Conservation (phyloP, 2,113 vertebrate species). For the Actenoides lindsayi region DNA sequence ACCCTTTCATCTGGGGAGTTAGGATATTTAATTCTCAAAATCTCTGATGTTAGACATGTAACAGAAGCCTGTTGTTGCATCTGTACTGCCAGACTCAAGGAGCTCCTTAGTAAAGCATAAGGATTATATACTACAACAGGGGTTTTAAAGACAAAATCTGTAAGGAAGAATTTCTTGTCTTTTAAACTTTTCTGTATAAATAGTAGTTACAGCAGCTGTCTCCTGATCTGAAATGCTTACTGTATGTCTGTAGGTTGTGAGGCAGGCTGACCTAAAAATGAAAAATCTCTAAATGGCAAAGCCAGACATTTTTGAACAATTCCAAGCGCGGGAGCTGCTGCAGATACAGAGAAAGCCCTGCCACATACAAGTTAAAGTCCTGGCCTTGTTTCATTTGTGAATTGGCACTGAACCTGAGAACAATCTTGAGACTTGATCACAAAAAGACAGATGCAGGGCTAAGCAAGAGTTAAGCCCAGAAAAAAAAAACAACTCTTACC, state of each 20-base stretch:
- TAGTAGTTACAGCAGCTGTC: neutral
- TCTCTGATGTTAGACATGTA: neutral
- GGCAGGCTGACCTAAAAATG: constrained; percentile 37
- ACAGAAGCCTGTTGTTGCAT: neutral
- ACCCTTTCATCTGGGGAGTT: neutral
- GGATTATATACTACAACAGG: neutral
- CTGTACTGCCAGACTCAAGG: constrained; percentile 12
- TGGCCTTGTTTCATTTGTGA: neutral
- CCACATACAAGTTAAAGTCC: neutral
- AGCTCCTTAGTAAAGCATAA: neutral
- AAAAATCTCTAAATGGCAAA: constrained; percentile 6
- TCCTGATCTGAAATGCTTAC: neutral
- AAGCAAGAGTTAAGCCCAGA: neutral
- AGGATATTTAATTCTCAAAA: constrained; percentile 2
- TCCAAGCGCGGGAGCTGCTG: constrained; percentile 23
- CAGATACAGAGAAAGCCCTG: neutral
- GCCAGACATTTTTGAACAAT: constrained; percentile 43
- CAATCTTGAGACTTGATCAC: neutral
- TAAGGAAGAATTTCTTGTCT: neutral
- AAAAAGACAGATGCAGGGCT: neutral
- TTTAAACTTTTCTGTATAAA: constrained; percentile 37
- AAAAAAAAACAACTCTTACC: neutral
- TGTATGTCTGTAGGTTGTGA: neutral
- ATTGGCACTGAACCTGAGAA: neutral
- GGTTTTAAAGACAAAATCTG: constrained; percentile 5